Evolutionary conservation across 2,113 vertebrate species (phyloP).

Genomic region (Rissa tridactyla): DNA sequence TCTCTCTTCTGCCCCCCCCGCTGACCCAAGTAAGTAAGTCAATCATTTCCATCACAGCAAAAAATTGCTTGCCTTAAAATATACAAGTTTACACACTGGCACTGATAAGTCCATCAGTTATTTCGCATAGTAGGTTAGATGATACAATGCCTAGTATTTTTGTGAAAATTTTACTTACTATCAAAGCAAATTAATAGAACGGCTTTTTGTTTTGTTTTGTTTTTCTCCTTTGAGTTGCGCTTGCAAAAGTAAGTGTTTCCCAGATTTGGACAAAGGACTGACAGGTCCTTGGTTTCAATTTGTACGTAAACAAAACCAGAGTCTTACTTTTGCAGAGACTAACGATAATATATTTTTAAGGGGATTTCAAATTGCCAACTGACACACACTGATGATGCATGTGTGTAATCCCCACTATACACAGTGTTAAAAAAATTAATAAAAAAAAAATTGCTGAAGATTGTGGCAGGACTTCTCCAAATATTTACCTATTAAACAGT

Average conservation of each 20-base stretch:
- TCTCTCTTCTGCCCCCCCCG: constrained; percentile 85
- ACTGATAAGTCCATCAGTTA: constrained; percentile 43
- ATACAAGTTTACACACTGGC: constrained; percentile 51
- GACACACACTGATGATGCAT: background rate
- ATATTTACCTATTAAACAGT: background rate
- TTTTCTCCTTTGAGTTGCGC: background rate
- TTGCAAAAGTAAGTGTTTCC: background rate
- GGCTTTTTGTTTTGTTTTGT: too few species aligned
- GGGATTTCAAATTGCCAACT: constrained; percentile 31
- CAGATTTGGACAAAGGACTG: background rate
- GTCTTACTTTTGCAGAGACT: background rate
- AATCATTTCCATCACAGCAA: constrained; percentile 78
- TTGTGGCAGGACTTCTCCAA: background rate
- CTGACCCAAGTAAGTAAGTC: constrained; percentile 77
- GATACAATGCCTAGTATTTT: constrained; percentile 25
- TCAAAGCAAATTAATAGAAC: background rate
- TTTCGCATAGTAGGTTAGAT: constrained; percentile 1
- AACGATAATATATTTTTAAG: background rate
- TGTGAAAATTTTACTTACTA: background rate
- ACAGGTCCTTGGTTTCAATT: background rate
- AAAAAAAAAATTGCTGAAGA: background rate
- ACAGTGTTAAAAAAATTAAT: constrained; percentile 4
- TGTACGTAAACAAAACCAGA: background rate
- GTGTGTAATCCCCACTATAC: background rate
- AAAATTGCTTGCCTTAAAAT: constrained; percentile 67